These are phyloP conservation scores for Stegophylla sp. DNA, from an alignment of 2,888 invertebrate genomes.

Conservation along the genomic window DNA sequence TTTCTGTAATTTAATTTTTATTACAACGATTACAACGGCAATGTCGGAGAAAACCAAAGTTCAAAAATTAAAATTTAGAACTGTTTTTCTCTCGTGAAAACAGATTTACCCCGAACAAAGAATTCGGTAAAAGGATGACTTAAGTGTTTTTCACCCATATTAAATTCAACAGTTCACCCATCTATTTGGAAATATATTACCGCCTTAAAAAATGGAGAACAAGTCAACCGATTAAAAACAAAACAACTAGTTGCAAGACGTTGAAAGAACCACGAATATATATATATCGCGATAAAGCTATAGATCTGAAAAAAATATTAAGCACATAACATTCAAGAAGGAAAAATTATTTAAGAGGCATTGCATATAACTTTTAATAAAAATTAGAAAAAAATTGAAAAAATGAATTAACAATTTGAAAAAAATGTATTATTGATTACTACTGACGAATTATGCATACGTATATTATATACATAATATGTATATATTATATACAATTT, in stretches of 20 bases:
- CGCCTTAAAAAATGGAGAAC: conserved; percentile 9
- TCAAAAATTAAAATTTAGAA: background rate
- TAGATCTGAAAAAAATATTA: background rate
- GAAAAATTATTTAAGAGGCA: background rate
- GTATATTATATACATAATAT: too few species aligned
- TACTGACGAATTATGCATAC: too few species aligned
- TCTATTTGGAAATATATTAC: conserved; percentile 8
- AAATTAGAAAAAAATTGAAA: too few species aligned
- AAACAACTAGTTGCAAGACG: background rate
- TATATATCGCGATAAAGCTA: background rate
- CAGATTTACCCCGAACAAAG: background rate
- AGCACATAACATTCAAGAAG: background rate
- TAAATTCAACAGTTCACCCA: conserved; percentile 7
- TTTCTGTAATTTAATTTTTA: too few species aligned
- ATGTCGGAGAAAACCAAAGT: background rate
- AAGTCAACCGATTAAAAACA: background rate
- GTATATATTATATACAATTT: too few species aligned
- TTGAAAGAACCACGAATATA: background rate
- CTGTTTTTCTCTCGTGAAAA: conserved; percentile 14
- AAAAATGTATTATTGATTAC: too few species aligned
- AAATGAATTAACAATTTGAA: too few species aligned
- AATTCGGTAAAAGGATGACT: background rate
- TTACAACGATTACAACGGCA: background rate
- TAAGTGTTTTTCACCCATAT: conserved; percentile 1
- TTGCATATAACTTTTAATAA: background rate